phyloP scores from a whole-genome alignment of 2,797 vertebrate genomes.

The Phaenicophaeus curvirostris region DNA sequence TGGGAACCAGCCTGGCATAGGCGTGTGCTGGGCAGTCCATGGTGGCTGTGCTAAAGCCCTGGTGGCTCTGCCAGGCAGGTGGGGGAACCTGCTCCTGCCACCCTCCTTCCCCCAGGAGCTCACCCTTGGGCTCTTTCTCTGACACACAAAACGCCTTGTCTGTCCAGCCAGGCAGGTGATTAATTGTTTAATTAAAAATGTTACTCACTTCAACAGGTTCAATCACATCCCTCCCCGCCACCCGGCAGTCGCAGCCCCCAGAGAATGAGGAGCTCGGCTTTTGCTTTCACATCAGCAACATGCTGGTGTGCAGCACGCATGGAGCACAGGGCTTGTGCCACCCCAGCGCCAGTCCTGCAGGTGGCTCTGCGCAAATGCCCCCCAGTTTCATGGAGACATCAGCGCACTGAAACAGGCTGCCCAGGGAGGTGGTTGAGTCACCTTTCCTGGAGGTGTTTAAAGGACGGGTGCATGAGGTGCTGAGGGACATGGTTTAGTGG shows the following conservation, averaged over 20 bases:
- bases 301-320: accelerated
- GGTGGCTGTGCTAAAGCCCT: neutral
- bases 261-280: neutral
- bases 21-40: neutral
- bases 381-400: neutral
- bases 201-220: neutral
- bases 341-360: accelerated
- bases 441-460: no score
- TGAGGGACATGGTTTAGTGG: no score
- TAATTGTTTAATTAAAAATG: constrained; percentile 3
- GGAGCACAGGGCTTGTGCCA: accelerated
- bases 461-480: no score
- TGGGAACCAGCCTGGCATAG: accelerated
- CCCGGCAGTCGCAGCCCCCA: neutral
- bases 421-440: no score
- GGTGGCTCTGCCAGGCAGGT: neutral
- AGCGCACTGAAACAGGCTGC: no score
- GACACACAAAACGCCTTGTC: neutral
- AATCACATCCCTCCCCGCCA: neutral
- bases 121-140: neutral
- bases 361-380: neutral
- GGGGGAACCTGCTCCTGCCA: neutral
- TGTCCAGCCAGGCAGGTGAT: neutral
- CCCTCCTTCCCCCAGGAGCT: neutral
- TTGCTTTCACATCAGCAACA: neutral